Evolutionary conservation across 2,888 invertebrate species (phyloP).

Genomic region (Rugalucina vietnamica): DNA sequence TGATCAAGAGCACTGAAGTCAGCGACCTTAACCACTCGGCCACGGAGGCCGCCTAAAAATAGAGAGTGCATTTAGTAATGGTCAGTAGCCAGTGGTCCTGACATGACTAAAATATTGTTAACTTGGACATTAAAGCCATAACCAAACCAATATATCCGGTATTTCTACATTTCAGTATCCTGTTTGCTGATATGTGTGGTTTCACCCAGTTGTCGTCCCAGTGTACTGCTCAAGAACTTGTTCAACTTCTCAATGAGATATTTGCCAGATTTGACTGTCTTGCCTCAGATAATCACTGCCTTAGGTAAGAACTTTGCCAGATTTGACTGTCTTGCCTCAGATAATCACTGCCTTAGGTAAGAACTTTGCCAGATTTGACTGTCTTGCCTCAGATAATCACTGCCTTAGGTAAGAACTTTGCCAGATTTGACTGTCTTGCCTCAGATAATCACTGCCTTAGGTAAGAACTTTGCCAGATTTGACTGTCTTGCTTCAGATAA

Average conservation of each 20-base stretch:
- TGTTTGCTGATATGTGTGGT: slow-evolving; percentile 99
- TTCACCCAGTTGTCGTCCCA: slow-evolving; percentile 94
- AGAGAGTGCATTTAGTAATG: too few relatives aligned
- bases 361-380: slow-evolving; percentile 97
- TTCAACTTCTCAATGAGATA: slow-evolving; percentile 97
- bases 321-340: slow-evolving; percentile 94
- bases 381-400: slow-evolving; percentile 95
- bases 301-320: slow-evolving; percentile 82
- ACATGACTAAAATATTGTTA: too few relatives aligned
- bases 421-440: not conserved
- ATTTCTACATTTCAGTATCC: slow-evolving; percentile 93
- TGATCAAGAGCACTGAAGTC: too few relatives aligned
- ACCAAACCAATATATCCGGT: too few relatives aligned
- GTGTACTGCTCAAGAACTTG: slow-evolving; percentile 95
- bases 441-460: slow-evolving; percentile 85
- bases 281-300: slow-evolving; percentile 95
- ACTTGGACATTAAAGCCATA: too few relatives aligned
- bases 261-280: slow-evolving; percentile 98
- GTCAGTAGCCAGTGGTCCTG: too few relatives aligned
- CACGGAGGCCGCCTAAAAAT: too few relatives aligned
- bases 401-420: slow-evolving; percentile 87
- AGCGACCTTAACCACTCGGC: too few relatives aligned
- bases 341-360: slow-evolving; percentile 99
- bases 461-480: slow-evolving; percentile 97
- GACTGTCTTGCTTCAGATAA: slow-evolving; percentile 95